Evolutionary conservation across 2,888 invertebrate genomes (phyloP), one percentile per base, ranked within the genome.

Genomic region (Tuta absoluta): DNA sequence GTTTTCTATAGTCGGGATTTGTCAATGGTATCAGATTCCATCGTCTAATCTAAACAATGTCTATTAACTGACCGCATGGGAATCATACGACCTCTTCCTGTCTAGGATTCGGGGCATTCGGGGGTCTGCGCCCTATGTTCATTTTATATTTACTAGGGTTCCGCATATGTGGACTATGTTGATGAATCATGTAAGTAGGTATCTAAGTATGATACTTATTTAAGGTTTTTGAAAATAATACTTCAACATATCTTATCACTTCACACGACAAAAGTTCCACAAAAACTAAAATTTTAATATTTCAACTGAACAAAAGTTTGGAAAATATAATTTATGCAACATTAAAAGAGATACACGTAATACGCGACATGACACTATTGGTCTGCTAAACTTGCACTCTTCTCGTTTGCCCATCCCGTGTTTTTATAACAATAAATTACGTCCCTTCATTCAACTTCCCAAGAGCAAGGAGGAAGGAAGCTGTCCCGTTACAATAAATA

Each of bases 391-490:
- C 14, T 23, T 12, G 12, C 19, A 12, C 56, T 33, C 33, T 7
- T 33, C 33, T 7, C 60, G 11, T 24, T 48, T 45, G 21, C 12
- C 51, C 12, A 4, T 33, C 28, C n/a, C 24, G 0, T 57, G 19
- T 64, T 65, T 65, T 65, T 62, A 60, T 62, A 21, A 65, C 65
- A 71, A 71, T 71, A 70, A 71, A 72, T 71, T 68, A 71, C 69
- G 67, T 70, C 69, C 69, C 66, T 69, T 67, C 63, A 67, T 69
- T 67, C 62, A 67, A 33, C 33, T 28, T 33, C 56, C 33, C 12
- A 33, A 33, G 33, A 33, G 33, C 56, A 7, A 17, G 71, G 71
- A 77, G 81, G 80, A 81, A 83, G 82, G 84, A 82, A 82, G 73
- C 68, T 66, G 70, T 38, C 63, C 72, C 69, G 71, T 71, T 73